These are phyloP conservation scores for Eidolon dupreanum DNA, from an alignment of 2,797 vertebrate species.

Conservation along the genomic window DNA sequence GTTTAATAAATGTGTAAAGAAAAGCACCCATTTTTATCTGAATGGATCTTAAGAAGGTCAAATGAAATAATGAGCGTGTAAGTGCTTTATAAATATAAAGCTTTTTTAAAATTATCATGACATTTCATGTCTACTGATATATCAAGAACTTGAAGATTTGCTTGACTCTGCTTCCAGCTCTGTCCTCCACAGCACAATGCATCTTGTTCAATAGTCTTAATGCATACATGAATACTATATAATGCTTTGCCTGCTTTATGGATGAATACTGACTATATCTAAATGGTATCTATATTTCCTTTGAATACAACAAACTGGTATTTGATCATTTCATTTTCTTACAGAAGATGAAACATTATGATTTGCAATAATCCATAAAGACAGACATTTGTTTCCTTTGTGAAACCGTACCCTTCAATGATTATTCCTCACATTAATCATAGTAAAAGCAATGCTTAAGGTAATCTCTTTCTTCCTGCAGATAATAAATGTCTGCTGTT, in stretches of 20 bases:
- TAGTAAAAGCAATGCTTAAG: conserved; percentile 69
- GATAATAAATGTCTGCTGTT: conserved; percentile 80
- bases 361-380: conserved; percentile 80
- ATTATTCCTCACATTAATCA: conserved; percentile 79
- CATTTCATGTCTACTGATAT: neutral
- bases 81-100: conserved; percentile 8
- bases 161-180: neutral
- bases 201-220: conserved; percentile 30
- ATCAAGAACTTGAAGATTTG: neutral
- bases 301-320: conserved; percentile 69
- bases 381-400: conserved; percentile 79
- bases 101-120: neutral
- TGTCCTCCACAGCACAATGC: neutral
- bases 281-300: conserved; percentile 77
- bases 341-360: conserved; percentile 78
- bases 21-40: neutral
- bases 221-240: conserved; percentile 31
- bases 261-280: conserved; percentile 73
- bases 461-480: conserved; percentile 76
- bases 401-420: conserved; percentile 66
- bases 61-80: neutral
- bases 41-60: neutral
- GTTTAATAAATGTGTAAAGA: neutral
- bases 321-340: conserved; percentile 80
- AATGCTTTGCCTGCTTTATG: conserved; percentile 50